A percentile compares a stretch with the other conserved stretches of the same genome.
These are phyloP conservation scores for Bimastos eiseni DNA, from an alignment of 2,888 invertebrate genomes.

Conservation along the genomic window DNA sequence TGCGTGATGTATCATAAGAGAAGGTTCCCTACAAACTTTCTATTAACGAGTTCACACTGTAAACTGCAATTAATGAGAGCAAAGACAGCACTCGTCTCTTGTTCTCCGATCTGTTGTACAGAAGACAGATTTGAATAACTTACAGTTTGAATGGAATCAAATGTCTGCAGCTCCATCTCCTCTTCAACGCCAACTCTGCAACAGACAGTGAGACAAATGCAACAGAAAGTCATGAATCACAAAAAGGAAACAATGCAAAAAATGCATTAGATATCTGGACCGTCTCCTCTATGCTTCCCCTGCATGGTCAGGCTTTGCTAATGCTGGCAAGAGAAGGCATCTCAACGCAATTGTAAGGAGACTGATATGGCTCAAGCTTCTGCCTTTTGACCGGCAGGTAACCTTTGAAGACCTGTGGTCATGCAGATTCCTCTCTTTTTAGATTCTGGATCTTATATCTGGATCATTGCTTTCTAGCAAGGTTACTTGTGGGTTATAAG, in stretches of 20 bases:
- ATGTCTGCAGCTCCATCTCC: conserved; percentile 83
- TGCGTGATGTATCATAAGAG: too few species aligned
- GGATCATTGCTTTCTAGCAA: background rate
- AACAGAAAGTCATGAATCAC: background rate
- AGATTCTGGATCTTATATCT: too few species aligned
- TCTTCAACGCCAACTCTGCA: conserved; percentile 84
- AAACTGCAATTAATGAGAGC: background rate
- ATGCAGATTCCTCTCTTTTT: too few species aligned
- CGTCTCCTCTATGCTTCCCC: too few species aligned
- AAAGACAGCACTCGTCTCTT: background rate
- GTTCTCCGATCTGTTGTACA: background rate
- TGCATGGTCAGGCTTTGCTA: too few species aligned
- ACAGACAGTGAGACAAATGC: background rate
- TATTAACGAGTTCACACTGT: background rate
- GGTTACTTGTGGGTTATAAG: background rate
- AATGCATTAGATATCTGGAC: too few species aligned
- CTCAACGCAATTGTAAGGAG: too few species aligned
- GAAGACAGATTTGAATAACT: conserved; percentile 64
- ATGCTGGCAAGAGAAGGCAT: too few species aligned
- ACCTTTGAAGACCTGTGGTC: too few species aligned
- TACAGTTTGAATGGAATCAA: conserved; percentile 80
- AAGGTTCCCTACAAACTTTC: too few species aligned
- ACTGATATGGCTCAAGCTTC: too few species aligned
- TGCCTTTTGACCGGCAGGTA: too few species aligned
- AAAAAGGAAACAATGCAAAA: background rate